These are phyloP conservation scores for Oxystoma pomonae DNA, from an alignment of 2,888 invertebrate species.

Conservation along the genomic window DNA sequence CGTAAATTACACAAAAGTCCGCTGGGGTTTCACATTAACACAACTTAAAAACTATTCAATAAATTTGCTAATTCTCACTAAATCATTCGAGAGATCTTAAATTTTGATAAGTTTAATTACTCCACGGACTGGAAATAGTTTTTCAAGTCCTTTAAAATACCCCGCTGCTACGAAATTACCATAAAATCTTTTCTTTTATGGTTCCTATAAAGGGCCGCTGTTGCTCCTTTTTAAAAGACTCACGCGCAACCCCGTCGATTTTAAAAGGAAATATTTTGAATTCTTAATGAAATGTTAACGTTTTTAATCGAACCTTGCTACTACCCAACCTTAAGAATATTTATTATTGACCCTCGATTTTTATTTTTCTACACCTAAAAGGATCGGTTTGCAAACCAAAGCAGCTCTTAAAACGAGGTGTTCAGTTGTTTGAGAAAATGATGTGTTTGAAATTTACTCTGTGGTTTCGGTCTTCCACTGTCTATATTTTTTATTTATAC, in stretches of 20 bases:
- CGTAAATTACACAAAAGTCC: no score
- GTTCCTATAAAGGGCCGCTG: background rate
- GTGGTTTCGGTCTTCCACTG: no score
- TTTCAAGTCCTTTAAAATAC: background rate
- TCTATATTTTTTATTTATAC: no score
- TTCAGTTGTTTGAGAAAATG: no score
- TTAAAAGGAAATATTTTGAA: background rate
- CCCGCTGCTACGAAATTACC: background rate
- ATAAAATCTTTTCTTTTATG: background rate
- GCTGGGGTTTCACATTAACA: no score
- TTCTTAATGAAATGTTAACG: background rate
- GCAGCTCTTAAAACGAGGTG: no score
- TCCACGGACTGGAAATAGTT: background rate
- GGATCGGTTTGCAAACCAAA: no score
- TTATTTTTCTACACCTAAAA: no score
- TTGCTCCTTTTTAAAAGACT: background rate
- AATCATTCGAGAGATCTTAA: background rate
- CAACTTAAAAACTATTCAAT: background rate
- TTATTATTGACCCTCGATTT: no score
- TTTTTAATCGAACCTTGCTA: background rate
- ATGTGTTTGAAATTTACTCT: no score
- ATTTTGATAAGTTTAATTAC: background rate
- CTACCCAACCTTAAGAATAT: no score
- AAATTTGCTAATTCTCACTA: background rate
- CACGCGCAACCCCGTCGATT: background rate